phyloP scores from a whole-genome alignment of 2,797 vertebrate species.

The Cynopterus sphinx region DNA sequence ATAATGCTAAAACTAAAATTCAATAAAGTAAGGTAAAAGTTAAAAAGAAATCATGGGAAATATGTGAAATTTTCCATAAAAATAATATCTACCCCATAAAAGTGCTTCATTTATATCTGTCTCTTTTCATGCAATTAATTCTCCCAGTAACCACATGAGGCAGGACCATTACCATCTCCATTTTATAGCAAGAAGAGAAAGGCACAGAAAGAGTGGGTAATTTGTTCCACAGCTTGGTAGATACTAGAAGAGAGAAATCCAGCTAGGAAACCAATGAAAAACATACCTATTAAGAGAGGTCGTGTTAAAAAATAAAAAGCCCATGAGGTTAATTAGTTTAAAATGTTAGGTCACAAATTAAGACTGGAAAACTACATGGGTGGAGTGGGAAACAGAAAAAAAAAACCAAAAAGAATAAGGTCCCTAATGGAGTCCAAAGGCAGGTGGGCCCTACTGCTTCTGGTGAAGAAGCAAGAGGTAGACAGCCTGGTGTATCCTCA shows the following conservation, averaged over 20 bases:
- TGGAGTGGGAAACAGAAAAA: background rate
- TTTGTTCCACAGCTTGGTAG: background rate
- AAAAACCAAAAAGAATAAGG: background rate
- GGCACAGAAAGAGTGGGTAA: background rate
- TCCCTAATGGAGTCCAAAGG: background rate
- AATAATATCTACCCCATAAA: background rate
- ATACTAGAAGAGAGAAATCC: background rate
- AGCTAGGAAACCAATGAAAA: background rate
- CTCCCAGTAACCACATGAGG: background rate
- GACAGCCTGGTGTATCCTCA: background rate
- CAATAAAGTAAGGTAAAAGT: background rate
- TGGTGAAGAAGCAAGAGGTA: background rate
- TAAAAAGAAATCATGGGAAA: background rate
- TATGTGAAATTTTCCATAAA: background rate
- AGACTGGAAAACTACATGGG: background rate
- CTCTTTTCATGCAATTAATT: background rate
- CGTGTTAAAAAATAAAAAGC: background rate
- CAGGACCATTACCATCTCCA: background rate
- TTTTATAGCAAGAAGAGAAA: background rate
- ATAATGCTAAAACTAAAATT: background rate
- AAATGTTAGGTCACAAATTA: background rate
- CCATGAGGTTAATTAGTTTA: background rate
- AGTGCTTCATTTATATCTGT: too few relatives aligned
- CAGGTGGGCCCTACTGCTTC: background rate
- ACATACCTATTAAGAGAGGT: background rate